phyloP scores from a whole-genome alignment of 1,140 invertebrate species.

The Sycophila sp. region DNA sequence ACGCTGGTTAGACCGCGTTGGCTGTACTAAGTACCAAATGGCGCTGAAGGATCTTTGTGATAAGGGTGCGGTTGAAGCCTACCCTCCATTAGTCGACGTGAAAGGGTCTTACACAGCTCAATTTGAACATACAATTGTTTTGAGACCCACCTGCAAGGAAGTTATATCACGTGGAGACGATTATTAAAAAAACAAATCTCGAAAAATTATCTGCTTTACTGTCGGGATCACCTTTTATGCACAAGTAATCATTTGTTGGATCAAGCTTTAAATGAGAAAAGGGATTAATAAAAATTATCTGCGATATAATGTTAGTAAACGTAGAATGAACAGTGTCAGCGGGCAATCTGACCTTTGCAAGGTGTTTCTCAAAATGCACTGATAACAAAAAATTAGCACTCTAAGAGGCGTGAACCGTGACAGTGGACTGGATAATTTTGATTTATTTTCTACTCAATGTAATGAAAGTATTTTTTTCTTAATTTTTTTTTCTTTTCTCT shows the following conservation, averaged over 20 bases:
- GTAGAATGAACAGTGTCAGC: slow-evolving; percentile 18
- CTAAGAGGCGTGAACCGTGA: background rate
- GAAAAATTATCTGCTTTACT: slow-evolving; percentile 35
- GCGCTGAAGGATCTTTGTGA: slow-evolving; percentile 98
- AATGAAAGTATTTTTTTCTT: slow-evolving; percentile 18
- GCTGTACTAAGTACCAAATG: slow-evolving; percentile 98
- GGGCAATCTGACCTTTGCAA: slow-evolving; percentile 7
- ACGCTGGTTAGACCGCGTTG: slow-evolving; percentile 96
- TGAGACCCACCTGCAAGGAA: slow-evolving; percentile 98
- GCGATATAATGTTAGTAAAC: slow-evolving; percentile 17
- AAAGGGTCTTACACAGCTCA: slow-evolving; percentile 99
- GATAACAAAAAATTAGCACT: background rate
- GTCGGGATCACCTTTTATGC: slow-evolving; percentile 17
- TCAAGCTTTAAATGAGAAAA: background rate
- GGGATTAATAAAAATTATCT: background rate
- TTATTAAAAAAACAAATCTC: slow-evolving; percentile 75
- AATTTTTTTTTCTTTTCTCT: slow-evolving; percentile 27
- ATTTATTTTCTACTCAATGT: slow-evolving; percentile 8
- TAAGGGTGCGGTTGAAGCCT: slow-evolving; percentile 94
- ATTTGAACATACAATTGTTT: slow-evolving; percentile 98
- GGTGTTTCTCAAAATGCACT: background rate
- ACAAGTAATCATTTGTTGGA: no score
- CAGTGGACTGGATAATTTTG: slow-evolving; percentile 25
- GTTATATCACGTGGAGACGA: slow-evolving; percentile 95
- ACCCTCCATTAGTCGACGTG: slow-evolving; percentile 97